Conservation (phyloP, 2,888 invertebrate genomes). For the Uropetala carovei region DNA sequence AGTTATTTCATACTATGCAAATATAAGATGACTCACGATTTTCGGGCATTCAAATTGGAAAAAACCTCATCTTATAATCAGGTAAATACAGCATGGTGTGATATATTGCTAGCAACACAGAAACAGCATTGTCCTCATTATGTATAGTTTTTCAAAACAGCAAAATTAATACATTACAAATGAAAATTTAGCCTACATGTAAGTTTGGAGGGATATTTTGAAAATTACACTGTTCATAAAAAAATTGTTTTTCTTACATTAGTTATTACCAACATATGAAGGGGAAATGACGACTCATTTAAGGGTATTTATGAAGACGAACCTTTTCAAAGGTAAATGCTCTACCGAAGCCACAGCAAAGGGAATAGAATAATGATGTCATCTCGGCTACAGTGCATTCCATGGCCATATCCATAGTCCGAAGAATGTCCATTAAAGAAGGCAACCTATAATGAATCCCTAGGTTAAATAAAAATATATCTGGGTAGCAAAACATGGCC, state of each 20-base stretch:
- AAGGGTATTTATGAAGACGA: neutral
- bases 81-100: no score
- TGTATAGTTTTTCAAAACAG: no score
- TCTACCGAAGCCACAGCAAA: conserved; percentile 82
- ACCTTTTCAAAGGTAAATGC: conserved; percentile 79
- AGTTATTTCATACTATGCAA: no score
- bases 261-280: neutral
- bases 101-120: no score
- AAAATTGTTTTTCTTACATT: neutral
- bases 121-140: no score
- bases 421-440: conserved; percentile 78
- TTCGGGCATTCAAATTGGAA: no score
- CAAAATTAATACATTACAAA: no score
- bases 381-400: conserved; percentile 77
- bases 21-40: no score
- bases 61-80: no score
- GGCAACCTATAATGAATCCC: conserved; percentile 76
- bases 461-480: neutral
- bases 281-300: neutral
- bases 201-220: no score
- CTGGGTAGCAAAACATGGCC: conserved; percentile 66
- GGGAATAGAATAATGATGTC: conserved; percentile 78
- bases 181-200: no score
- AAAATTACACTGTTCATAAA: neutral
- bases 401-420: conserved; percentile 77